Base-by-base conservation (phyloP, 2,113 vertebrate species). In the Pungitius pungitius region DNA sequence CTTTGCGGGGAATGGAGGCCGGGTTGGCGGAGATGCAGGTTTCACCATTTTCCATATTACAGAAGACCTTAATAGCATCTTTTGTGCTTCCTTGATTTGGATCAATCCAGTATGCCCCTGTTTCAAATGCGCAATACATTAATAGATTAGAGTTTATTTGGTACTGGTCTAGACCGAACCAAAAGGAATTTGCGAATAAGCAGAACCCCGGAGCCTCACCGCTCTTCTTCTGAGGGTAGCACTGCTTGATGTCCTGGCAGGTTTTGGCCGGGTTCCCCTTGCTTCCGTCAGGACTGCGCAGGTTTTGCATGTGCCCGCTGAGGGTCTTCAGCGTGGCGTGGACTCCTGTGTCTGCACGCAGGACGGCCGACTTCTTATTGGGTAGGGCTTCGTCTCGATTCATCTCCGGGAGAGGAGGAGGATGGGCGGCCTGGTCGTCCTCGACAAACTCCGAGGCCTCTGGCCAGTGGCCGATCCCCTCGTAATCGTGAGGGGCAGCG, bases 31-130 rank as follows among this genome's bases (percentile, higher is more conserved):
- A 92, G 85, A 99, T 95, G 73, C 98, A 99, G 0, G 97, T 96
- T 89, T 99, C 97, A 27, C 97, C 97, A 4, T 90, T 97, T 72
- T 97, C 96, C 97, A 99, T 96, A 75, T 99, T 96, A 86, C 98
- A 99, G 89, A 95, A 94, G 35, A 99, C 97, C 90, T 94, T 96
- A 77, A 99, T 96, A 61, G 97, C 97, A 82, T 99, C 98, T 90
- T 96, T 96, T 12, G 90, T 73, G 76, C 95, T 98, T 4, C 98
- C 97, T 65, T 98, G 96, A 69, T 99, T 99, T 37, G 98, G 98
- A 89, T 99, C 98, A 59, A 99, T 93, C 98, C 98, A 99, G 72
- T 98, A 99, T 35, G 97, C 93, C 3, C 97, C 98, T 99, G 62
- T 42, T 82, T 61, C 3, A 61, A 42, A 78, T 4, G 3, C 2